phyloP scores from a whole-genome alignment of 2,113 vertebrate genomes.

The Callorhinus ursinus region DNA sequence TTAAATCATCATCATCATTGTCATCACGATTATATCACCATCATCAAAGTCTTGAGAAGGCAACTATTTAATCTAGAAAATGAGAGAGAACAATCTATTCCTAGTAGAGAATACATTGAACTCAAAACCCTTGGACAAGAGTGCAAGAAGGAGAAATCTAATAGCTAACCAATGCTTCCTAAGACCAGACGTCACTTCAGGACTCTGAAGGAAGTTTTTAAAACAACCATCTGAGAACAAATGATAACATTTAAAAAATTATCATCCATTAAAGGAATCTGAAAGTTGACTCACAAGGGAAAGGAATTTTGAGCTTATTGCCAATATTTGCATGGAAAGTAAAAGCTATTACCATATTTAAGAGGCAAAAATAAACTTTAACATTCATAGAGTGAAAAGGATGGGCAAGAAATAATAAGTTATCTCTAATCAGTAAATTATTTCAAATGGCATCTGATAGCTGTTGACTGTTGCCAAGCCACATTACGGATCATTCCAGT shows the following conservation, averaged over 20 bases:
- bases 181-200: neutral
- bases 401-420: constrained; percentile 53
- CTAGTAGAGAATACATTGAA: neutral
- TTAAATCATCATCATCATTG: neutral
- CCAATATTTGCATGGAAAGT: neutral
- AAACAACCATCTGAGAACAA: neutral
- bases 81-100: neutral
- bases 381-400: neutral
- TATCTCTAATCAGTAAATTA: constrained; percentile 53
- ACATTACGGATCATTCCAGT: constrained; percentile 9
- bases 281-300: neutral
- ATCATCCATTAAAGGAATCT: neutral
- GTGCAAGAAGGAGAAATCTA: neutral
- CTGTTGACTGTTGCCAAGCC: neutral
- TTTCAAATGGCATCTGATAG: constrained; percentile 55
- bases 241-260: neutral
- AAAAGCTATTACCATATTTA: constrained; percentile 22
- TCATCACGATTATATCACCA: neutral
- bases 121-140: neutral
- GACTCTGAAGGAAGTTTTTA: neutral
- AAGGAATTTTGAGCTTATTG: constrained; percentile 17
- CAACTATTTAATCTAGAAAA: neutral
- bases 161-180: neutral
- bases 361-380: constrained; percentile 24
- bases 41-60: neutral